Evolutionary conservation across 2,888 invertebrate genomes (phyloP), one percentile per base, ranked within the genome.

Genomic region (Campoplex capitator): DNA sequence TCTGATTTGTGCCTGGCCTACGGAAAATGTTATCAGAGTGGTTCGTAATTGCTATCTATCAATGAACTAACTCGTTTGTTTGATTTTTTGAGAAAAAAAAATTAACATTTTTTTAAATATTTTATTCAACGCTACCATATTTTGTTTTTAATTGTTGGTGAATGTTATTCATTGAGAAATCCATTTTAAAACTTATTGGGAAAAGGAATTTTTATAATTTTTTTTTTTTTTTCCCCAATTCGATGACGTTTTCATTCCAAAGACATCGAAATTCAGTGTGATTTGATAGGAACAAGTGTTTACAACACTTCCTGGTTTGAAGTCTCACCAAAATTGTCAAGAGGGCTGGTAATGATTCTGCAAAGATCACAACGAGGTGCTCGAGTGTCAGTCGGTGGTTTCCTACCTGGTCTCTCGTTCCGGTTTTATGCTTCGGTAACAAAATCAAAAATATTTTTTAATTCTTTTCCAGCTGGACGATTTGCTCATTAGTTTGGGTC

Each of bases 341-440:
- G 32, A 38, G 67, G 56, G 13, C 3, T 70, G 8, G 23, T 79
- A 0, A 18, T 77, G n/a, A 67, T 77, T 51, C 35, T 77, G 13
- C 65, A 65, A 54, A 56, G 78, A 16, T 80, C 84, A 16, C 90
- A 88, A 2, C 42, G 86, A 16, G 88, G 89, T 0, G 28, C 85
- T 6, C 16, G 38, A n/a, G 16, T 89, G 28, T 91, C 56, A 84
- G 84, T 77, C 16, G 18, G 67, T 18, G 78, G 78, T 18, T 68
- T 78, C 56, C 54, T 78, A 3, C 78, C 78, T 1, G 54, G 68
- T 28, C 73, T 90, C 1, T 91, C 91, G 0, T 68, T 90, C 28
- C 82, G 83, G 13, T 91, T 87, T 56, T 91, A 88, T 32, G 81
- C 88, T n/a, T 83, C 88, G 77, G 88, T 88, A 86, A 16, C n/a